These are phyloP conservation scores for Lepidurus couesii DNA, from an alignment of 1,140 invertebrate species.

Conservation along the genomic window DNA sequence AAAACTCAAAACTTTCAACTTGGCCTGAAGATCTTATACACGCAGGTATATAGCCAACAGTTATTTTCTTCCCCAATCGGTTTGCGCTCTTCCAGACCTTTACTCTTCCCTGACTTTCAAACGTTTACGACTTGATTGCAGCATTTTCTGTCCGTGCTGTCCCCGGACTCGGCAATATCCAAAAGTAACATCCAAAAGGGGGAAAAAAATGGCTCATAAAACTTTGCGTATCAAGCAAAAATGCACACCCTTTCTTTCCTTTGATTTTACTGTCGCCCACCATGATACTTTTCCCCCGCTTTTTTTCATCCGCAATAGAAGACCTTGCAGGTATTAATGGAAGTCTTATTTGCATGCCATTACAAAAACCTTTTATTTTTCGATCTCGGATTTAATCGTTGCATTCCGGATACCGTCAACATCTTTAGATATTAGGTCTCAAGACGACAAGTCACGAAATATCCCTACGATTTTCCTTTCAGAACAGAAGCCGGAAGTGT, in stretches of 20 bases:
- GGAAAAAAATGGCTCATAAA: neutral
- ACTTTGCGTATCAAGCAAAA: neutral
- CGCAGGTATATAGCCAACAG: neutral
- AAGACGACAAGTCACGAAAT: too few relatives aligned
- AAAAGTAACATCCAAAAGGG: neutral
- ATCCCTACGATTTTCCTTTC: too few relatives aligned
- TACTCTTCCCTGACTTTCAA: neutral
- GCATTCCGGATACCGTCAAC: constrained; percentile 7
- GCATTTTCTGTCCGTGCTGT: neutral
- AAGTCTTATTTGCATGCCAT: neutral
- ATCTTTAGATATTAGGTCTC: neutral
- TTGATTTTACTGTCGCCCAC: neutral
- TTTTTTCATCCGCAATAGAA: neutral
- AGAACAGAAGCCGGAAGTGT: too few relatives aligned
- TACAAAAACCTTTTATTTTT: neutral
- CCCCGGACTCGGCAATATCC: neutral
- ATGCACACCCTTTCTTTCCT: neutral
- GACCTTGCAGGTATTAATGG: neutral
- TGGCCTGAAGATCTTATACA: neutral
- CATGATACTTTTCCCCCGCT: neutral
- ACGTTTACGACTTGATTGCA: constrained; percentile 22
- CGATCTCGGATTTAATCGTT: neutral
- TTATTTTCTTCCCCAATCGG: neutral
- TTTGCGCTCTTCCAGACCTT: neutral
- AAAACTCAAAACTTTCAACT: neutral